These are phyloP conservation scores for Polyploca ridens DNA, from an alignment of 2,888 invertebrate genomes.

Conservation along the genomic window DNA sequence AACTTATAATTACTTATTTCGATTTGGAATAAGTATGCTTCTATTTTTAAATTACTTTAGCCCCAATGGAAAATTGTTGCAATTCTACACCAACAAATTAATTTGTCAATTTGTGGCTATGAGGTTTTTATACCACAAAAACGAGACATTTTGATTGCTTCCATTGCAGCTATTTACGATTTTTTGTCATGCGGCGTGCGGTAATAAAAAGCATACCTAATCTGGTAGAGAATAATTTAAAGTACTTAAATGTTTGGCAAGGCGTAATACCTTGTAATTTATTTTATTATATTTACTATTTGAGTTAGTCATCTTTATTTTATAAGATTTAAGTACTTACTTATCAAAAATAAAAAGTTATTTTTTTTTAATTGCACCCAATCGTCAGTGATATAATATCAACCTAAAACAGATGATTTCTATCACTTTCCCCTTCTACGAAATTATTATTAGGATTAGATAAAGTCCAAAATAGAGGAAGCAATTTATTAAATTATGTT, in stretches of 20 bases:
- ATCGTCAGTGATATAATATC: too few species aligned
- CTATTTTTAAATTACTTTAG: slow-evolving; percentile 3
- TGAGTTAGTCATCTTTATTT: too few species aligned
- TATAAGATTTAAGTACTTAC: too few species aligned
- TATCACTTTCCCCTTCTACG: too few species aligned
- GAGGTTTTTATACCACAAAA: background rate
- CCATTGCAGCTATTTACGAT: slow-evolving; percentile 6
- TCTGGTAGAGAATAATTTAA: background rate
- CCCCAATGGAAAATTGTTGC: background rate
- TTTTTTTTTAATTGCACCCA: too few species aligned
- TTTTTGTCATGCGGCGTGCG: background rate
- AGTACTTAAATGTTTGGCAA: too few species aligned
- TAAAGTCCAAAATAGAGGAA: background rate
- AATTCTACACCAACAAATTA: slow-evolving; percentile 3
- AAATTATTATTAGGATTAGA: too few species aligned
- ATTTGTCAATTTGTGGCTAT: slow-evolving; percentile 5
- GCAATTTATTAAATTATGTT: background rate
- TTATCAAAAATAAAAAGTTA: too few species aligned
- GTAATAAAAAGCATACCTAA: background rate
- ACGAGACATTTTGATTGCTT: slow-evolving; percentile 9
- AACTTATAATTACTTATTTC: too few species aligned
- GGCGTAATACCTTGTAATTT: too few species aligned
- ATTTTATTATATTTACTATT: too few species aligned
- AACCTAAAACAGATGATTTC: too few species aligned
- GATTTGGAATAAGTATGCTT: background rate